These are phyloP conservation scores for Grus americana DNA, from an alignment of 2,113 vertebrate genomes.

Conservation along the genomic window DNA sequence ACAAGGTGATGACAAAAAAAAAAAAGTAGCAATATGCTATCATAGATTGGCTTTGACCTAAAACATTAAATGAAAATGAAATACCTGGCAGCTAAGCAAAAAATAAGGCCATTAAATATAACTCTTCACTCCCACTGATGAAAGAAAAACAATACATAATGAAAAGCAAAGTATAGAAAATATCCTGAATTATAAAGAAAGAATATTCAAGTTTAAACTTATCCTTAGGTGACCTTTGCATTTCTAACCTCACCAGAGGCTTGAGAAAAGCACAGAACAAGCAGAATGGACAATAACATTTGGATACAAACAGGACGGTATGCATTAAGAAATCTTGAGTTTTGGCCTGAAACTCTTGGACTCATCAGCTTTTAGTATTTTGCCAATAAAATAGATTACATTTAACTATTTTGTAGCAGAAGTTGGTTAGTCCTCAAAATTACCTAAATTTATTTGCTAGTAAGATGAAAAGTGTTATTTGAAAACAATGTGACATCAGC, in stretches of 20 bases:
- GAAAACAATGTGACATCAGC: neutral
- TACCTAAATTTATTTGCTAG: neutral
- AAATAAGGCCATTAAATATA: neutral
- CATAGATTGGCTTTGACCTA: neutral
- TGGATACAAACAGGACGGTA: neutral
- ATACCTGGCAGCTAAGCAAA: conserved; percentile 13
- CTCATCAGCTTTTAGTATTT: neutral
- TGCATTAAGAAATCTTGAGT: neutral
- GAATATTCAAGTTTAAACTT: neutral
- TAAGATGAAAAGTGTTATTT: neutral
- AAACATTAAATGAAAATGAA: neutral
- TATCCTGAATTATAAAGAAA: neutral
- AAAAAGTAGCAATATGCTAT: neutral
- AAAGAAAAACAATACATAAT: neutral
- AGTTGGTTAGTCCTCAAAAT: neutral
- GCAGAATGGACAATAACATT: neutral
- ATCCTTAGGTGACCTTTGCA: conserved; percentile 52
- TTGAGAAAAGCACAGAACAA: conserved; percentile 1
- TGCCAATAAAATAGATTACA: neutral
- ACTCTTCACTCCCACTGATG: neutral
- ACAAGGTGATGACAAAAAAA: neutral
- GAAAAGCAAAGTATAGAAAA: neutral
- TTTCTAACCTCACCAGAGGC: conserved; percentile 1
- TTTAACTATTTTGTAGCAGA: neutral
- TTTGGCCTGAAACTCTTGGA: conserved; percentile 11